Base-by-base conservation (phyloP, 1,140 invertebrate species). In the Drusus annulatus region DNA sequence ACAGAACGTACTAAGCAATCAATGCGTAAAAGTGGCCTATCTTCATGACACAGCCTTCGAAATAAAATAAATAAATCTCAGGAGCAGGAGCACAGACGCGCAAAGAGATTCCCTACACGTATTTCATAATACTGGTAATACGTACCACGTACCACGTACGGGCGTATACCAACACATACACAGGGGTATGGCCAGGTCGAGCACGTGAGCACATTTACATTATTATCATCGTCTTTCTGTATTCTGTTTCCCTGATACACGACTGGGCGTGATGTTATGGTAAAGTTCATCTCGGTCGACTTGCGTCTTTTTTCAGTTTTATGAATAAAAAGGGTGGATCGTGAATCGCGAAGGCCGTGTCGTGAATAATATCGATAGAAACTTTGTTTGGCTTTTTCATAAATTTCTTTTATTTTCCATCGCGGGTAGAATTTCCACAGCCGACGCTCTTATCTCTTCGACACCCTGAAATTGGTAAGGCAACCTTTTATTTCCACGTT, bases 171-270 rank as follows among this genome's bases (percentile, higher is more conserved):
- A 69, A 77, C 68, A 52, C 63, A 80, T 69, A 51, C 62, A 77
- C 51, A 71, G 75, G 69, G 75, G 50, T 17, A 50, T 58, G 78
- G 63, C 76, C 81, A 80, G 81, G 81, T 80, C 79, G 79, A 28
- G 81, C 81, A 80, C 81, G 81, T 83, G 81, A 83, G 81, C 76
- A 73, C 81, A 83, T 83, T 83, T 83, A 83, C 81, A 83, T 83
- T 83, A 83, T 83, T 83, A 83, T 83, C 81, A 83, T 80, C 81
- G 79, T 78, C 81, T 75, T 62, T 81, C 80, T 62, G 81, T 80
- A 82, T 82, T 80, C 81, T 80, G 79, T 80, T 83, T 83, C 73
- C 76, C 81, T 83, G 81, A 83, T 83, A 83, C 81, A 77, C 71
- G 76, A 63, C 25, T 60, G 76, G 52, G 81, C 81, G 78, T 82